Percentiles rank a stretch among this genome's conserved stretches.
Evolutionary conservation across 2,113 vertebrate species (phyloP).

Genomic region (Pygoscelis antarcticus): DNA sequence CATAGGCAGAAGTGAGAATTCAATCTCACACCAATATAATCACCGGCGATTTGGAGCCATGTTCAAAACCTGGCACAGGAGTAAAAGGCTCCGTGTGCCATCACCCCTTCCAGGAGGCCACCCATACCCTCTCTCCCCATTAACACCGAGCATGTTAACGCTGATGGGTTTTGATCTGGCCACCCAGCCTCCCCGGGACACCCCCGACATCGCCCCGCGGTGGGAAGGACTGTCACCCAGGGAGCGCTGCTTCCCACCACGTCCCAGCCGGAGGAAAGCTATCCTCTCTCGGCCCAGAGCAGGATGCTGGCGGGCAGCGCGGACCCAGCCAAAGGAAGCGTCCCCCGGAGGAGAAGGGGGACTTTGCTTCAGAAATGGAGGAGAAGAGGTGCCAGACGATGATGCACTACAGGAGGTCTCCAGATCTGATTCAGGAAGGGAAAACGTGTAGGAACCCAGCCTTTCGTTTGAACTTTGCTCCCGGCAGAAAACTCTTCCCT

Average conservation of each 20-base stretch:
- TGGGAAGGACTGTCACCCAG: not conserved
- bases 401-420: not conserved
- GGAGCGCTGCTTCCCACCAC: not conserved
- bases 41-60: rapidly evolving
- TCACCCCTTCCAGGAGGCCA: not conserved
- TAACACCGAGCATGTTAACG: rapidly evolving
- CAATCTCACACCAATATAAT: not conserved
- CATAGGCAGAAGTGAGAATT: not conserved
- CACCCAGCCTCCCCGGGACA: not conserved
- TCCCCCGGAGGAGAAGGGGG: not conserved
- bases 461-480: not conserved
- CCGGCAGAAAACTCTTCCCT: not conserved
- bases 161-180: not conserved
- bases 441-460: not conserved
- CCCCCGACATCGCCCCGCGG: rapidly evolving
- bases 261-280: not conserved
- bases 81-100: not conserved
- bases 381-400: not conserved
- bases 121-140: no score
- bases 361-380: not conserved
- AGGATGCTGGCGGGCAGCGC: not conserved
- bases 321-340: not conserved
- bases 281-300: not conserved
- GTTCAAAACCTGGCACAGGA: not conserved
- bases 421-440: not conserved